These are phyloP conservation scores for Eutolmus rufibarbis DNA, from an alignment of 2,888 invertebrate genomes.

Conservation along the genomic window DNA sequence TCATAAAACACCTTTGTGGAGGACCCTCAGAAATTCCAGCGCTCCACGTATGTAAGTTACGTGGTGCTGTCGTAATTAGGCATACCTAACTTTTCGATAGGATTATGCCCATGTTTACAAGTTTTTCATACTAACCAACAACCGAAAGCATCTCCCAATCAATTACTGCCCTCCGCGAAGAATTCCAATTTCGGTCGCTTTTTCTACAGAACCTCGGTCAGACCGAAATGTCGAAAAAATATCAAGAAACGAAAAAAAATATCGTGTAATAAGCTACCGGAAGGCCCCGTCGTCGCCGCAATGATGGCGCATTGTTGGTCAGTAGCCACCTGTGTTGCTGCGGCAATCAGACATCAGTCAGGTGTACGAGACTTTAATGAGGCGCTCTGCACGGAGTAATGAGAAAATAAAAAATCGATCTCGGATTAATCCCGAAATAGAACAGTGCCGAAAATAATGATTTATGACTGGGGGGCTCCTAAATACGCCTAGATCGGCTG, in stretches of 20 bases:
- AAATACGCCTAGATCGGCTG: background rate
- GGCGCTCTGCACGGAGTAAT: slow-evolving; percentile 1
- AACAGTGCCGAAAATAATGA: slow-evolving; percentile 36
- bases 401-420: slow-evolving; percentile 25
- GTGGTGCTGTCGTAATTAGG: background rate
- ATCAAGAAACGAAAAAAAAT: background rate
- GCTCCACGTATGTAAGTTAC: background rate
- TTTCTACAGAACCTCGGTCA: background rate
- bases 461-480: slow-evolving; percentile 13
- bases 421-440: slow-evolving; percentile 21
- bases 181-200: slow-evolving; percentile 1
- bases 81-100: background rate
- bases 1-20: background rate
- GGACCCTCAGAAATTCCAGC: background rate
- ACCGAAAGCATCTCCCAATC: background rate
- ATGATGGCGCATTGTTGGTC: background rate
- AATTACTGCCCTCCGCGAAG: background rate
- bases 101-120: slow-evolving; percentile 4
- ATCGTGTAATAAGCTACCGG: slow-evolving; percentile 14
- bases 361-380: slow-evolving; percentile 34
- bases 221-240: background rate
- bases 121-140: background rate
- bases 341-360: background rate
- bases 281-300: background rate
- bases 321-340: slow-evolving; percentile 13